These are phyloP conservation scores for Ammodytes marinus DNA, from an alignment of 2,113 vertebrate genomes.

Conservation along the genomic window DNA sequence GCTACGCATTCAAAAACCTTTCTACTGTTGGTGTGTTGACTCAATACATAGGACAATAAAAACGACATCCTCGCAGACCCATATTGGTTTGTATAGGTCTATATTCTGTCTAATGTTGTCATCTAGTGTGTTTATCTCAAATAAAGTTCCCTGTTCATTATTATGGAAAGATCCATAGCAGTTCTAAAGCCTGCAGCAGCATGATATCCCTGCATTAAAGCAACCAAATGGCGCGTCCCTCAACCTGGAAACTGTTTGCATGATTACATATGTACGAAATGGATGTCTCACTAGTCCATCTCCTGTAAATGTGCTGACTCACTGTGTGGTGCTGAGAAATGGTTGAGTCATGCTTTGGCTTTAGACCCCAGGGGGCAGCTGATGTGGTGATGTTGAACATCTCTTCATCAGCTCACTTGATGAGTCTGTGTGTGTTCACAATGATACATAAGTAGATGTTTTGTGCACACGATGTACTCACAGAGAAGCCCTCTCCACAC, in stretches of 20 bases:
- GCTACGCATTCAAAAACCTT: neutral
- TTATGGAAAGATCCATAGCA: neutral
- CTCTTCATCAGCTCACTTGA: conserved; percentile 40
- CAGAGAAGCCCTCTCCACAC: neutral
- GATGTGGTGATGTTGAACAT: conserved; percentile 38
- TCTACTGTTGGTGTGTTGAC: neutral
- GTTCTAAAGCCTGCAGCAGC: neutral
- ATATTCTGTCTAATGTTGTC: too few relatives aligned
- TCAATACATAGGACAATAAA: conserved; percentile 7
- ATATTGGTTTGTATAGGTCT: too few relatives aligned
- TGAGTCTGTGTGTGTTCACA: conserved; percentile 2
- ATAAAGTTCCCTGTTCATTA: too few relatives aligned
- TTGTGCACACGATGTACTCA: neutral
- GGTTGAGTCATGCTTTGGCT: conserved; percentile 62
- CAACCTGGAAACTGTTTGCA: neutral
- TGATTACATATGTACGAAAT: conserved; percentile 1
- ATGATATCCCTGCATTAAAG: neutral
- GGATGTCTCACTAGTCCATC: neutral
- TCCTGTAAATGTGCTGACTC: conserved; percentile 54
- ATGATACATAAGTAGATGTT: conserved; percentile 25
- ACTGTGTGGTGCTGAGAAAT: conserved; percentile 49
- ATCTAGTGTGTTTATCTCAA: too few relatives aligned
- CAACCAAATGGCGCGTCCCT: neutral
- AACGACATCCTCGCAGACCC: neutral
- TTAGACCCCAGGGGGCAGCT: conserved; percentile 47